phyloP scores from a whole-genome alignment of 2,888 invertebrate species.

The Heliconius charithonia region DNA sequence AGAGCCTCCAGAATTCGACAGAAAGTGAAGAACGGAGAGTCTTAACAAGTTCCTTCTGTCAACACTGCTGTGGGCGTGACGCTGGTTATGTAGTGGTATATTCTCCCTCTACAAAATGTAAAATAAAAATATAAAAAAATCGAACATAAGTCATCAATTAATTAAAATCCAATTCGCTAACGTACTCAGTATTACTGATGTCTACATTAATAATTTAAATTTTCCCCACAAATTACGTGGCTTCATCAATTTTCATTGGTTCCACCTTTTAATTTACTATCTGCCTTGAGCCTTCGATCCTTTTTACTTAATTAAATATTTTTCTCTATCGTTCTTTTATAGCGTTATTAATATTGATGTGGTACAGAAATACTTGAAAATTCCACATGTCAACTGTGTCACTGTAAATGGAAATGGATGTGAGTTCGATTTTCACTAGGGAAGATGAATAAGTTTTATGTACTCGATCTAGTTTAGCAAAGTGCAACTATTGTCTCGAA shows the following conservation, averaged over 20 bases:
- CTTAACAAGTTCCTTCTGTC: too few species aligned
- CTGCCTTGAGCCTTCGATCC: not conserved
- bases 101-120: not conserved
- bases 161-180: constrained; percentile 13
- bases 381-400: not conserved
- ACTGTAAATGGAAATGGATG: not conserved
- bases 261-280: constrained; percentile 14
- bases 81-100: too few species aligned
- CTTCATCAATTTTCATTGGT: constrained; percentile 21
- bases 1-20: too few species aligned
- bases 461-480: not conserved
- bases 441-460: not conserved
- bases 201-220: constrained; percentile 1
- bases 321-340: not conserved
- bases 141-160: not conserved
- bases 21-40: too few species aligned
- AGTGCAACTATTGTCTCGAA: too few species aligned
- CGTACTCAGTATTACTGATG: constrained; percentile 12
- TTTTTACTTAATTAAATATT: constrained; percentile 5
- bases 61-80: too few species aligned
- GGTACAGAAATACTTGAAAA: not conserved
- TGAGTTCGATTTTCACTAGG: not conserved
- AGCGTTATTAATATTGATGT: not conserved
- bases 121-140: not conserved
- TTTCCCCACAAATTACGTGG: constrained; percentile 20